phyloP scores from a whole-genome alignment of 2,113 vertebrate genomes.

The Cacatua alba region DNA sequence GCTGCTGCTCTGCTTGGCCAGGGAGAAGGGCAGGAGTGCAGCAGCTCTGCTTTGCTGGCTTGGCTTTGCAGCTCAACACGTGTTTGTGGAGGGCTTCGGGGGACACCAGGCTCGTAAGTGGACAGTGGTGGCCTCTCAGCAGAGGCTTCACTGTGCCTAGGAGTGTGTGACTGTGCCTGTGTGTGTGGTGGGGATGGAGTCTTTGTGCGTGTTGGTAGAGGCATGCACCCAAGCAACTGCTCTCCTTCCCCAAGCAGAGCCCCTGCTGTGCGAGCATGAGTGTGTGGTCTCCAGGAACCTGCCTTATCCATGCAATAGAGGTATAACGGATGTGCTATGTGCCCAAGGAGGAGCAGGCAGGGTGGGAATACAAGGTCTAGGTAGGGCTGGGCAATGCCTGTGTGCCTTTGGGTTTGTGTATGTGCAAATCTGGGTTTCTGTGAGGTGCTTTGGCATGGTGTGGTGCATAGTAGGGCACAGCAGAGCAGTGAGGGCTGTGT shows the following conservation, averaged over 20 bases:
- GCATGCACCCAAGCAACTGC: too few species aligned
- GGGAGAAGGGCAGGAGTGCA: too few species aligned
- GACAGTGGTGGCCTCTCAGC: too few species aligned
- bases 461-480: background rate
- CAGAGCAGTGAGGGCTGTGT: background rate
- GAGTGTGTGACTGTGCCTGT: background rate
- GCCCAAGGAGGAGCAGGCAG: accelerated
- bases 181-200: accelerated
- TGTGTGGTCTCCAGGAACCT: background rate
- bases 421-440: background rate
- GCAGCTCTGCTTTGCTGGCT: too few species aligned
- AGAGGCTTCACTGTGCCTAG: accelerated
- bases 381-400: background rate
- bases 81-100: background rate
- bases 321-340: background rate
- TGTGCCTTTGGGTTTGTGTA: background rate
- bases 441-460: background rate
- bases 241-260: background rate
- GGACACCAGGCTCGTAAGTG: background rate
- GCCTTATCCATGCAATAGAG: too few species aligned
- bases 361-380: accelerated
- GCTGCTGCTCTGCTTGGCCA: too few species aligned
- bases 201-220: background rate
- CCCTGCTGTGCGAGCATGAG: accelerated
- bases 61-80: too few species aligned